phyloP scores from a whole-genome alignment of 2,888 invertebrate species.

The Drosophila picticornis region DNA sequence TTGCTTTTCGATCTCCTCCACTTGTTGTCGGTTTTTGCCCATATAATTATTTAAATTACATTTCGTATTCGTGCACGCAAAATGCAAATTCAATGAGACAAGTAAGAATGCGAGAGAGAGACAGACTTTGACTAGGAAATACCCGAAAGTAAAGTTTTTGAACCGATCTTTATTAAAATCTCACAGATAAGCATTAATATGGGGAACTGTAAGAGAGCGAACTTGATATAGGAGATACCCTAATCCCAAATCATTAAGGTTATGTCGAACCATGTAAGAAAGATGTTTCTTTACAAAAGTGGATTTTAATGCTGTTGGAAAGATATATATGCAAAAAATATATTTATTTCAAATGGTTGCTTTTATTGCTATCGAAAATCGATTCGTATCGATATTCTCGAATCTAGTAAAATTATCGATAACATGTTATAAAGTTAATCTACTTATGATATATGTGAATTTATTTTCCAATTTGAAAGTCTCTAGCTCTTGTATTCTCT shows the following conservation, averaged over 20 bases:
- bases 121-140: background rate
- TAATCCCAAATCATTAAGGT: too few species aligned
- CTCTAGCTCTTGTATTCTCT: background rate
- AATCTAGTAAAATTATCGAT: too few species aligned
- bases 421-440: too few species aligned
- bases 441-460: background rate
- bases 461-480: background rate
- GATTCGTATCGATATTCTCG: too few species aligned
- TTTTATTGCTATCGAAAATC: too few species aligned
- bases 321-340: too few species aligned
- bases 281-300: too few species aligned
- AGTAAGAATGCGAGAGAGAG: background rate
- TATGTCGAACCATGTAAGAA: too few species aligned
- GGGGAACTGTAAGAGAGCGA: background rate
- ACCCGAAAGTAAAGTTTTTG: background rate
- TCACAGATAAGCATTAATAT: background rate
- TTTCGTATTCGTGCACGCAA: slow-evolving; percentile 50
- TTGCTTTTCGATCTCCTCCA: background rate
- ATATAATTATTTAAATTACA: slow-evolving; percentile 36
- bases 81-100: background rate
- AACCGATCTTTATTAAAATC: background rate
- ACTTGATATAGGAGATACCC: too few species aligned
- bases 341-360: too few species aligned
- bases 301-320: too few species aligned
- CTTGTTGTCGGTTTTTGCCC: slow-evolving; percentile 5